These are phyloP conservation scores for Pachydiplax longipennis DNA, from an alignment of 2,888 invertebrate genomes.

Conservation along the genomic window DNA sequence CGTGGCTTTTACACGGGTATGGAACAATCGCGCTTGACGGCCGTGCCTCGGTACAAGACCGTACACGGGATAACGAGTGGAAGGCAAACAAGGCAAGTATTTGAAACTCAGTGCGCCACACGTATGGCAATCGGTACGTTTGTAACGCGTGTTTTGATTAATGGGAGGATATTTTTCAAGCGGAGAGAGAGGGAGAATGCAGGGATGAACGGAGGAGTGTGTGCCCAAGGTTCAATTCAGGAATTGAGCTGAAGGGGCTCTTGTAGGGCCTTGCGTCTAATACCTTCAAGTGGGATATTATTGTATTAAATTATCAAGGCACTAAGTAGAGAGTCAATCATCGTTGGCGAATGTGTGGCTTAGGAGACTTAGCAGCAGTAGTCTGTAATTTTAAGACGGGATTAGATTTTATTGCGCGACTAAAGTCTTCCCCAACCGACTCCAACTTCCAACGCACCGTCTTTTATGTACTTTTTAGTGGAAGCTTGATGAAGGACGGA, in stretches of 20 bases:
- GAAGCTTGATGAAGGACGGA: too few relatives aligned
- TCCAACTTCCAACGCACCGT: too few relatives aligned
- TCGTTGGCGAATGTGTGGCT: not conserved
- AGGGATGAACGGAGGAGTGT: not conserved
- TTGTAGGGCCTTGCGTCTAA: not conserved
- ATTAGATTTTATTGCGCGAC: not conserved
- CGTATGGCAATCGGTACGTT: not conserved
- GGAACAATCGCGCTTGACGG: not conserved
- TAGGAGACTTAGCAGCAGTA: not conserved
- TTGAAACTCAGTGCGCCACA: not conserved
- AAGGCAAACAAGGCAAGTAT: conserved; percentile 17
- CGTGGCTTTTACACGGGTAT: not conserved
- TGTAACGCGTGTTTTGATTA: not conserved
- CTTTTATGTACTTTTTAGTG: too few relatives aligned
- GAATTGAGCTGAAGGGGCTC: not conserved
- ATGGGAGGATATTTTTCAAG: not conserved
- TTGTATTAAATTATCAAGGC: not conserved
- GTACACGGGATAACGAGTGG: conserved; percentile 26
- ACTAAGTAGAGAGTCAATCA: not conserved
- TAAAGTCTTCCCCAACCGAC: too few relatives aligned
- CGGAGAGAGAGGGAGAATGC: not conserved
- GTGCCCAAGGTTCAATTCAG: not conserved
- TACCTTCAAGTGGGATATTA: not conserved
- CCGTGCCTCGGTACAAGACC: not conserved
- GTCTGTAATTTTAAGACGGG: not conserved